Percentiles rank a stretch among this genome's conserved stretches.
Evolutionary conservation across 2,888 invertebrate genomes (phyloP).

Genomic region (Macaria liturata): DNA sequence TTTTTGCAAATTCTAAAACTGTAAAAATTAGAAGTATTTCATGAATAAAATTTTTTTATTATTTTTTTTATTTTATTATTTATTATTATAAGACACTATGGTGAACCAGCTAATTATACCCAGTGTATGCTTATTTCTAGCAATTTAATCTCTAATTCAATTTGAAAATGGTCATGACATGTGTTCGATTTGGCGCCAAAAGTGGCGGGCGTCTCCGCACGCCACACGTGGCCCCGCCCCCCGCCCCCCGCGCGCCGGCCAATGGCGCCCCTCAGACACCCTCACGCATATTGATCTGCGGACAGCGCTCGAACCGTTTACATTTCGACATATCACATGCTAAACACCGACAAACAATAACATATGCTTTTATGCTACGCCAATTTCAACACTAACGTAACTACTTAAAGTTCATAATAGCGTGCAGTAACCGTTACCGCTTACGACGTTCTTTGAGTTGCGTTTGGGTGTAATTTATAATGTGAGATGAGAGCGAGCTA

Average conservation of each 20-base stretch:
- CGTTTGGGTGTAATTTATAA: conserved; percentile 59
- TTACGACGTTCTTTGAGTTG: conserved; percentile 39
- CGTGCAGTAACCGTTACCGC: conserved; percentile 12
- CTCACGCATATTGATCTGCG: conserved; percentile 84
- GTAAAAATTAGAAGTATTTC: too few relatives aligned
- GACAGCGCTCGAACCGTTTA: conserved; percentile 78
- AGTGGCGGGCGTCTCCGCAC: conserved; percentile 48
- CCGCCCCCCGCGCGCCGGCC: conserved; percentile 70
- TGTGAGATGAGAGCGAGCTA: conserved; percentile 32
- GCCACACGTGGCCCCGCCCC: conserved; percentile 74
- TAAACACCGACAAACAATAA: conserved; percentile 81
- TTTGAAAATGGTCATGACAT: conserved; percentile 52
- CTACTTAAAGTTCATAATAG: conserved; percentile 30
- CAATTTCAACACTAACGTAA: conserved; percentile 37
- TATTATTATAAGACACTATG: too few relatives aligned
- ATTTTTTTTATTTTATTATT: too few relatives aligned
- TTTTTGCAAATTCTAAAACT: too few relatives aligned
- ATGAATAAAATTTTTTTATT: too few relatives aligned
- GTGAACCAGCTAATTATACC: too few relatives aligned
- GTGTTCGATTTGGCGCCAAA: conserved; percentile 72
- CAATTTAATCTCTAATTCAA: neutral
- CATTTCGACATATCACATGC: conserved; percentile 82
- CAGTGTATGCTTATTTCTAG: too few relatives aligned
- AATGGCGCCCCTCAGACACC: conserved; percentile 77
- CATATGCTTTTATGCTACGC: conserved; percentile 48